Evolutionary conservation across 2,797 vertebrate species (phyloP), one percentile per base, ranked within the genome.

Genomic region (Diplodus puntazzo): DNA sequence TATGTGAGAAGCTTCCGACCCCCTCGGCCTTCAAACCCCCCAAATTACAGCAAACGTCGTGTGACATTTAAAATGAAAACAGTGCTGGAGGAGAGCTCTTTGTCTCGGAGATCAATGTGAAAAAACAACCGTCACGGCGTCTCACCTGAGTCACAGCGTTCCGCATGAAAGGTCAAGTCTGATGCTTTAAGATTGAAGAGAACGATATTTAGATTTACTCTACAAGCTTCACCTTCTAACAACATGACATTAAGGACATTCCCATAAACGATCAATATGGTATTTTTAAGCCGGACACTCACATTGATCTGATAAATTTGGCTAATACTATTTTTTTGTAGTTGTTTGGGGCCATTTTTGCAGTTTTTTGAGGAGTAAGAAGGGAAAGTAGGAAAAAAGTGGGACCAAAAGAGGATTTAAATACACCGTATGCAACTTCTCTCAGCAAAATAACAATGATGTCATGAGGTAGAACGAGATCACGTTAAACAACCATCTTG

Each of bases 21-120:
- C 50, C 46, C 60, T 74, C 34, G 30, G 18, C 11, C 46, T 55
- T 25, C 13, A 61, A 70, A 68, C 9, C 39, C 5, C 30, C 43
- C 34, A 18, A 43, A 2, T 65, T 66, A 57, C 25, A n/a, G 53
- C 7, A 66, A 34, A 39, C 43, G 61, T 2, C 11, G 21, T 42
- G 11, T 66, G 57, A n/a, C 45, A 60, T 81, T 67, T 77, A 3
- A 39, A 34, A 48, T 46, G 11, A 21, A 0, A 63, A 30, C 6
- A 11, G 16, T 23, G 57, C 30, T 21, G 34, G 21, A 50, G 65
- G 45, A 23, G 4, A 71, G 45, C 10, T 2, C 12, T 57, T 63
- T 42, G 21, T 27, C 17, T 39, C 52, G 16, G 18, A 52, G 17
- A 23, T 70, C 18, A 7, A 30, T 18, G 60, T 20, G 3, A 45